phyloP scores from a whole-genome alignment of 2,797 vertebrate genomes.

The Gymnoscopelus microlampas region DNA sequence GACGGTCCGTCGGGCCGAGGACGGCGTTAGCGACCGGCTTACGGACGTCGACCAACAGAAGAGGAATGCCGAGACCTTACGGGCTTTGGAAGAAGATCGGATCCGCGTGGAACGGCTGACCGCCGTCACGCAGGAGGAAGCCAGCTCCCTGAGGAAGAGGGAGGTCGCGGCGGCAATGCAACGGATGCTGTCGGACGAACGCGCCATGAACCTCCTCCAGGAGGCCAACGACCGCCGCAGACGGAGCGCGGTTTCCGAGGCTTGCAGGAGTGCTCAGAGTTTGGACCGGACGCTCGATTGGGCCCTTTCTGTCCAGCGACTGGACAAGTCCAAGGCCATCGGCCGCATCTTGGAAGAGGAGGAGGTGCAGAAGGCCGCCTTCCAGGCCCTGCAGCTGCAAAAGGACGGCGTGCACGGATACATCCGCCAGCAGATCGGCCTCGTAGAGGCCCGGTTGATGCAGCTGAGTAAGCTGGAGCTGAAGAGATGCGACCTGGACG shows the following conservation, averaged over 20 bases:
- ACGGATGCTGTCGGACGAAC: slow-evolving; percentile 91
- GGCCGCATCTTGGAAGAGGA: slow-evolving; percentile 93
- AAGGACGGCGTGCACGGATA: slow-evolving; percentile 90
- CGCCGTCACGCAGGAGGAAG: slow-evolving; percentile 94
- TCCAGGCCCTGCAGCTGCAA: slow-evolving; percentile 94
- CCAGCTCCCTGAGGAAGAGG: slow-evolving; percentile 85
- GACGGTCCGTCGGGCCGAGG: slow-evolving; percentile 86
- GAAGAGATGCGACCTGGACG: slow-evolving; percentile 93
- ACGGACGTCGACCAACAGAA: slow-evolving; percentile 89
- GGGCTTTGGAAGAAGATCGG: slow-evolving; percentile 93
- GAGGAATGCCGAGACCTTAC: slow-evolving; percentile 88
- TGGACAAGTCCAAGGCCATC: slow-evolving; percentile 94
- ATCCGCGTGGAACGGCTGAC: slow-evolving; percentile 94
- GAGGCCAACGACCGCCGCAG: slow-evolving; percentile 86
- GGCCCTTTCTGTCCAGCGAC: slow-evolving; percentile 89
- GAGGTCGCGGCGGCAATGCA: slow-evolving; percentile 98
- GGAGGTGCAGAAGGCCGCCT: slow-evolving; percentile 94
- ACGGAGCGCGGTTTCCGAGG: slow-evolving; percentile 85
- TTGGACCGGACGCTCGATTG: slow-evolving; percentile 91
- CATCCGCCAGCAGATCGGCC: slow-evolving; percentile 96
- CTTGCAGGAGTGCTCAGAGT: slow-evolving; percentile 88
- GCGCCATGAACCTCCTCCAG: slow-evolving; percentile 85
- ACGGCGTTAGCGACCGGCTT: slow-evolving; percentile 83
- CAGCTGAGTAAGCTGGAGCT: slow-evolving; percentile 98
- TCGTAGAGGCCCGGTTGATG: slow-evolving; percentile 97